phyloP scores from a whole-genome alignment of 2,888 invertebrate species.

The Eupithecia vulgata region DNA sequence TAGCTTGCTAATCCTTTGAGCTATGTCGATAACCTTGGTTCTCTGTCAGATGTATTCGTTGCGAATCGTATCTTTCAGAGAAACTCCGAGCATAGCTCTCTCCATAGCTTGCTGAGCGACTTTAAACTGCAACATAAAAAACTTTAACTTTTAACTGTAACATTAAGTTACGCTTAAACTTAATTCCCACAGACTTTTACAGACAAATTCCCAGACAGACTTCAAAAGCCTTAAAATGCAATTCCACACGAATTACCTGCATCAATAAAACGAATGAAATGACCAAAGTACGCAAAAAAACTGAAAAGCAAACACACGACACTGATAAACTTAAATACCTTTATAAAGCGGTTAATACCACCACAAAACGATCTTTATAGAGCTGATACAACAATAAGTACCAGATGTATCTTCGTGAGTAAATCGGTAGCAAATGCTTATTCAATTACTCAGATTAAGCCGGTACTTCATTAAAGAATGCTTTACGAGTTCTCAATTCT shows the following conservation, averaged over 20 bases:
- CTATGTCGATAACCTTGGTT: too few relatives aligned
- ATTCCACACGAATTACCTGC: constrained; percentile 9
- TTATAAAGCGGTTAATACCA: constrained; percentile 24
- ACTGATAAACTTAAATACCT: constrained; percentile 24
- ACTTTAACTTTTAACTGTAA: too few relatives aligned
- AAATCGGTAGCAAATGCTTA: constrained; percentile 31
- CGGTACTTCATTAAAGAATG: constrained; percentile 46
- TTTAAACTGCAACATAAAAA: too few relatives aligned
- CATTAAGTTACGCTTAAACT: too few relatives aligned
- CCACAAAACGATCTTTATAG: constrained; percentile 20
- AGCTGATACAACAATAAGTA: constrained; percentile 37
- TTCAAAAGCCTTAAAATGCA: constrained; percentile 17
- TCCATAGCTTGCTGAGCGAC: too few relatives aligned
- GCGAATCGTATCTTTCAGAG: too few relatives aligned
- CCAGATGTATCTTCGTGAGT: constrained; percentile 18
- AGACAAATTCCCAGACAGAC: constrained; percentile 12
- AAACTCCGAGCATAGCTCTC: too few relatives aligned
- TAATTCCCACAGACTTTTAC: not conserved
- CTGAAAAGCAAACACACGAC: constrained; percentile 33
- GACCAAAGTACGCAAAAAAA: constrained; percentile 19
- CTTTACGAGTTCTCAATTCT: constrained; percentile 38
- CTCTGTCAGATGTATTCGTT: too few relatives aligned
- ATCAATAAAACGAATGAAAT: constrained; percentile 6
- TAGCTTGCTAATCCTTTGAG: too few relatives aligned
- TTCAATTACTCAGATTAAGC: constrained; percentile 40